A percentile compares a stretch with the other conserved stretches of the same genome.
These are phyloP conservation scores for Zeugodacus cucurbitae DNA, from an alignment of 1,140 invertebrate species.

Conservation along the genomic window DNA sequence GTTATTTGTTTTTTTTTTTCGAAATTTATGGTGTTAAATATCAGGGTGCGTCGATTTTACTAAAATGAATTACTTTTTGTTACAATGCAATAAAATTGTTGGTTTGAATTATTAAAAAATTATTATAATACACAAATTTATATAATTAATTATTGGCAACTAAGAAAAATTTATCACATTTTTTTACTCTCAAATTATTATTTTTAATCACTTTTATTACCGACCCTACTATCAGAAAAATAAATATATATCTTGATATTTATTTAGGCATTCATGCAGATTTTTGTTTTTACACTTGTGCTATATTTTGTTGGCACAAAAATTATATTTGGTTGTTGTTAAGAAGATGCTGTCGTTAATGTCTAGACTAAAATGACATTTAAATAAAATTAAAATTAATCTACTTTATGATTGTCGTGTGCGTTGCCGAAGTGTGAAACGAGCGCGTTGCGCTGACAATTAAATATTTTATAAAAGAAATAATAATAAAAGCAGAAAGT, in stretches of 20 bases:
- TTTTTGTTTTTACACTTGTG: not conserved
- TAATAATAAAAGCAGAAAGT: not conserved
- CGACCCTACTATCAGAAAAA: not conserved
- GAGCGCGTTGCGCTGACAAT: not conserved
- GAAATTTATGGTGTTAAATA: not conserved
- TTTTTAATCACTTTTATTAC: not conserved
- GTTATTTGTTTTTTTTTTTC: not conserved
- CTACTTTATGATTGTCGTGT: slow-evolving; percentile 17
- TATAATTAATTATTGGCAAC: too few relatives aligned
- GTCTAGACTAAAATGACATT: slow-evolving; percentile 43
- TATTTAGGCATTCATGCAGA: not conserved
- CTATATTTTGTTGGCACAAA: slow-evolving; percentile 5
- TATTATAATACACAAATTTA: too few relatives aligned
- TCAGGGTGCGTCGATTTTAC: not conserved
- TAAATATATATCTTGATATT: not conserved
- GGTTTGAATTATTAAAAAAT: too few relatives aligned
- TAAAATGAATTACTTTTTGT: not conserved
- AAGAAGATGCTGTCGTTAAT: slow-evolving; percentile 12
- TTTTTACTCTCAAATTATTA: not conserved
- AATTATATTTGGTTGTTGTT: not conserved
- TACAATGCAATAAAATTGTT: not conserved
- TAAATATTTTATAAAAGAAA: not conserved
- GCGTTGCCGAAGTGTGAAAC: not conserved
- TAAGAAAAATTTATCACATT: not conserved
- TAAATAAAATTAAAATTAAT: slow-evolving; percentile 42